Evolutionary conservation across 2,113 vertebrate genomes (phyloP).

Genomic region (Todiramphus chloris): DNA sequence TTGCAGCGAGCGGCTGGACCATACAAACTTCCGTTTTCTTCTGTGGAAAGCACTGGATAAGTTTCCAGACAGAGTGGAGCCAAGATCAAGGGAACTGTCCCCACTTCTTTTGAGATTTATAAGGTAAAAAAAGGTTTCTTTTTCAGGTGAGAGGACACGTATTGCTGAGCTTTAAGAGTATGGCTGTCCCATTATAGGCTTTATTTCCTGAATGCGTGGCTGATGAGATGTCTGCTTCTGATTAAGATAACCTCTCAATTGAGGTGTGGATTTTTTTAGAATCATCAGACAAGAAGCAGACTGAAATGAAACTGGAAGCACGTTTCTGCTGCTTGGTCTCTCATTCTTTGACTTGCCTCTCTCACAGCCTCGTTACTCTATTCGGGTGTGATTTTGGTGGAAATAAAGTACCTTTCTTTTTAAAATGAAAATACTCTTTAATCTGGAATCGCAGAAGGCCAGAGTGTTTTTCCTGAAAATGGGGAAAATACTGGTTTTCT

Average conservation of each 20-base stretch:
- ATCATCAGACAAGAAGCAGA: background rate
- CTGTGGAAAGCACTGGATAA: conserved; percentile 89
- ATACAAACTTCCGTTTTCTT: conserved; percentile 90
- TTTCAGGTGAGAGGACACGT: background rate
- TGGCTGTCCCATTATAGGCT: background rate
- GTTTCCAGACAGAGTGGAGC: conserved; percentile 90
- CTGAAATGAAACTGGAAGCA: background rate
- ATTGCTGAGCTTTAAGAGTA: background rate
- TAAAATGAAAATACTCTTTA: background rate
- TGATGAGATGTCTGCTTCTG: background rate
- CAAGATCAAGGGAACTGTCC: conserved; percentile 89
- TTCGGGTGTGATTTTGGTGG: background rate
- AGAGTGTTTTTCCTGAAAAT: background rate
- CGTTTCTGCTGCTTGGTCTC: background rate
- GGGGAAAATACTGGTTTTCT: background rate
- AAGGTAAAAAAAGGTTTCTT: conserved; percentile 72
- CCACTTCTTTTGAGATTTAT: conserved; percentile 93
- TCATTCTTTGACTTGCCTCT: background rate
- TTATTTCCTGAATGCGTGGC: background rate
- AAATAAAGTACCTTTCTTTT: background rate
- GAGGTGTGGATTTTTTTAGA: background rate
- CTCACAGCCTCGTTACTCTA: background rate
- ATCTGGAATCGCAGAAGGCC: background rate
- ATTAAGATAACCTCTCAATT: background rate
- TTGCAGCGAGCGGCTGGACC: conserved; percentile 83